Conservation (phyloP, 2,888 invertebrate genomes). For the Colostygia pectinataria region DNA sequence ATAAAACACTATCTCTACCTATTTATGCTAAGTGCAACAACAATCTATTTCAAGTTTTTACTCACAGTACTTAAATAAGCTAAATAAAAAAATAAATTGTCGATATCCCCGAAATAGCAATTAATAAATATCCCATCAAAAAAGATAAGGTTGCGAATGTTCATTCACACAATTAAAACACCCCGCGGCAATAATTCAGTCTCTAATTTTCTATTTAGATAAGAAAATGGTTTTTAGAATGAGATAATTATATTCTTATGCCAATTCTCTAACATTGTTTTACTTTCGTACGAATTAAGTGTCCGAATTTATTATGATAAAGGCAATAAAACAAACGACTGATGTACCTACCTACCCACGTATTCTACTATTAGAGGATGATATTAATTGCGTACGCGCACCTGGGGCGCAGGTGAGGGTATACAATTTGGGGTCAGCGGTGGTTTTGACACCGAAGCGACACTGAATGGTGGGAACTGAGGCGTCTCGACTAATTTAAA, state of each 20-base stretch:
- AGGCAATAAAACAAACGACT: constrained; percentile 66
- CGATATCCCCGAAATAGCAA: constrained; percentile 50
- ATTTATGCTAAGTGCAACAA: no score
- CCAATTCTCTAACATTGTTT: background rate
- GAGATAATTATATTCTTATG: constrained; percentile 15
- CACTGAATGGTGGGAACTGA: constrained; percentile 60
- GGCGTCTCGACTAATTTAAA: constrained; percentile 30
- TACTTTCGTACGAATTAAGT: constrained; percentile 35
- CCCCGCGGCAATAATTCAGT: constrained; percentile 49
- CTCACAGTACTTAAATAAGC: constrained; percentile 45
- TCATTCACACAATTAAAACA: constrained; percentile 63
- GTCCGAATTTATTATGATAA: constrained; percentile 51
- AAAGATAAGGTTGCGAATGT: constrained; percentile 65
- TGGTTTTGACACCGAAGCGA: constrained; percentile 61
- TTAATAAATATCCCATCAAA: constrained; percentile 49
- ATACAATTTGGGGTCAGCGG: constrained; percentile 71
- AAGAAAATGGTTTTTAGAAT: constrained; percentile 47
- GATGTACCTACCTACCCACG: constrained; percentile 1
- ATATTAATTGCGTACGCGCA: constrained; percentile 74
- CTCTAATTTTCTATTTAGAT: constrained; percentile 66
- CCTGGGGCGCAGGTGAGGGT: constrained; percentile 77
- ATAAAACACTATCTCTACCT: background rate
- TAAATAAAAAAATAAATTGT: constrained; percentile 37
- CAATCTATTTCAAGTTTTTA: constrained; percentile 34
- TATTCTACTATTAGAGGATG: constrained; percentile 67